These are phyloP conservation scores for Beaufortia kweichowensis DNA, from an alignment of 2,113 vertebrate species.

Conservation along the genomic window DNA sequence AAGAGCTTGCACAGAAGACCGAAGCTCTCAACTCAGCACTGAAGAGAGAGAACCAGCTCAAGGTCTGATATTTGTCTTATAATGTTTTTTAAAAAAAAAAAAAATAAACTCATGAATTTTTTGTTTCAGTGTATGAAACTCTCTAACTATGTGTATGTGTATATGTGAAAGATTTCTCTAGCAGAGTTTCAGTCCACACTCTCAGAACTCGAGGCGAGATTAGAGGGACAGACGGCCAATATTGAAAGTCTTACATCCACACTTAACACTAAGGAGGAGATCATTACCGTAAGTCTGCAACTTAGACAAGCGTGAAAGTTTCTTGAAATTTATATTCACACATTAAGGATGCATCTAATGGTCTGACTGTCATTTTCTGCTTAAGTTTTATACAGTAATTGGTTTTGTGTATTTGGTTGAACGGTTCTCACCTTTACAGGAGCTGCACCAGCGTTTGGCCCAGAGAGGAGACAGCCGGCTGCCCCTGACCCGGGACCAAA, in stretches of 20 bases:
- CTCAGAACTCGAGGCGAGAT: slow-evolving; percentile 65
- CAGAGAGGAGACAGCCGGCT: slow-evolving; percentile 54
- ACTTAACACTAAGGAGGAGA: slow-evolving; percentile 75
- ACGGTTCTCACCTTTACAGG: slow-evolving; percentile 56
- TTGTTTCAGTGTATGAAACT: neutral
- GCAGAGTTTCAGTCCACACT: slow-evolving; percentile 68
- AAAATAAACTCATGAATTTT: too few species aligned
- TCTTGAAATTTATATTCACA: too few species aligned
- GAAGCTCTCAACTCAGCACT: slow-evolving; percentile 74
- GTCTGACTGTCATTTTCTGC: neutral
- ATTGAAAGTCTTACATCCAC: slow-evolving; percentile 71
- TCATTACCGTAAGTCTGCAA: slow-evolving; percentile 68
- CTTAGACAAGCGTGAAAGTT: too few species aligned
- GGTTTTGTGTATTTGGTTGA: slow-evolving; percentile 1
- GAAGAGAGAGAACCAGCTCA: slow-evolving; percentile 75
- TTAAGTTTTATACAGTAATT: neutral
- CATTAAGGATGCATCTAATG: neutral
- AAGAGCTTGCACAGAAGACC: slow-evolving; percentile 72
- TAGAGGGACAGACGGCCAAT: slow-evolving; percentile 66
- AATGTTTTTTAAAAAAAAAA: too few species aligned
- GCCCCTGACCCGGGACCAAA: slow-evolving; percentile 53
- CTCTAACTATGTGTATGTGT: neutral
- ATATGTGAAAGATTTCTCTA: slow-evolving; percentile 66
- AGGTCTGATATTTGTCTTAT: slow-evolving; percentile 59
- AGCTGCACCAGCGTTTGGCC: slow-evolving; percentile 66